Conservation (phyloP, 2,797 vertebrate species). For the Girardinus metallicus region DNA sequence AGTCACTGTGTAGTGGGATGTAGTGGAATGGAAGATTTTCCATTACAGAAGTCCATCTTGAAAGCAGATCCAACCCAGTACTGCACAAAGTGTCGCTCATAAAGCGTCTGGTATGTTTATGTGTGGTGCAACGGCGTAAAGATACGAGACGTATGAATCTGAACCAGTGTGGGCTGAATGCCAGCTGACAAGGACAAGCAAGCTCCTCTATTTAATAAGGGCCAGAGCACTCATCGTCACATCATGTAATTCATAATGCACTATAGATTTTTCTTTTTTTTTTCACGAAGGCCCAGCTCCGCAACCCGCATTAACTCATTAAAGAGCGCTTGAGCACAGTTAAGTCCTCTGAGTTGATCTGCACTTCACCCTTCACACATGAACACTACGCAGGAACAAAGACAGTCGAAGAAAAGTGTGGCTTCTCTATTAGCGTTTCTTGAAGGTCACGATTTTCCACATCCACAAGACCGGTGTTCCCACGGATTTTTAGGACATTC, state of each 20-base stretch:
- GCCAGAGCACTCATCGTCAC: neutral
- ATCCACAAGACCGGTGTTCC: neutral
- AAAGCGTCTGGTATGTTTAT: neutral
- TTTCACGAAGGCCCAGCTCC: neutral
- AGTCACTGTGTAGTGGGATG: neutral
- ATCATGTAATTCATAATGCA: neutral
- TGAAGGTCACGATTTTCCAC: neutral
- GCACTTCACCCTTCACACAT: neutral
- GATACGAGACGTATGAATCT: slow-evolving; percentile 11
- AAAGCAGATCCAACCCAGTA: neutral
- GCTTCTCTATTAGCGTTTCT: neutral
- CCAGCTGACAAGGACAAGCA: neutral
- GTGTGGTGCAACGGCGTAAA: neutral
- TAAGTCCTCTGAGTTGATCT: neutral
- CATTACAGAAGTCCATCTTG: no score
- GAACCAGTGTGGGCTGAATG: slow-evolving; percentile 2
- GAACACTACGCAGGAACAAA: neutral
- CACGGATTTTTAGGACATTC: neutral
- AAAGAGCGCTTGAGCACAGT: neutral
- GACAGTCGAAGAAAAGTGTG: neutral
- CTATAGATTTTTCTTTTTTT: slow-evolving; percentile 21
- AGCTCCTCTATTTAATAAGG: slow-evolving; percentile 25
- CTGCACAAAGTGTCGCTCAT: neutral
- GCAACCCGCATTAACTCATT: neutral
- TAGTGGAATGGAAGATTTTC: neutral